Percentiles rank a stretch among this genome's conserved stretches.
phyloP scores from a whole-genome alignment of 2,113 vertebrate genomes.

The Pavo muticus region DNA sequence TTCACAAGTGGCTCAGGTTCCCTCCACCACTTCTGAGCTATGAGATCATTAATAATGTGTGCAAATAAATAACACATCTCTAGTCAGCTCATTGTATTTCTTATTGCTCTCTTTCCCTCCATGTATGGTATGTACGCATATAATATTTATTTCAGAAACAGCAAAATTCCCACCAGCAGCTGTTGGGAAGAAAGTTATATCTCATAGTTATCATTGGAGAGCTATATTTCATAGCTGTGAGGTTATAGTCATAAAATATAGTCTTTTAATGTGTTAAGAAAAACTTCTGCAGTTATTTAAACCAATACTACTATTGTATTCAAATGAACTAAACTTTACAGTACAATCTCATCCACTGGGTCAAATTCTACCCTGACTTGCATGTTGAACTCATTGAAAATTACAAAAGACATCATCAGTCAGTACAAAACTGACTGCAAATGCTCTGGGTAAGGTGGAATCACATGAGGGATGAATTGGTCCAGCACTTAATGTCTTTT shows the following conservation, averaged over 20 bases:
- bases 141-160: conserved; percentile 58
- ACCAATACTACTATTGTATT: conserved; percentile 65
- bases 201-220: conserved; percentile 64
- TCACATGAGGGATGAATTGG: not conserved
- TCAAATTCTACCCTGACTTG: conserved; percentile 7
- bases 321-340: conserved; percentile 54
- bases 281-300: conserved; percentile 59
- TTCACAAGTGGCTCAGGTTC: conserved; percentile 66
- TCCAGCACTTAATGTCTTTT: not conserved
- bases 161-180: conserved; percentile 69
- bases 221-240: conserved; percentile 70
- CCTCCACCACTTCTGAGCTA: conserved; percentile 55
- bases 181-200: conserved; percentile 67
- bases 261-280: conserved; percentile 55
- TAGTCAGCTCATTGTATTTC: conserved; percentile 52
- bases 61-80: conserved; percentile 65
- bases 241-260: conserved; percentile 70
- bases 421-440: not conserved
- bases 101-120: conserved; percentile 20
- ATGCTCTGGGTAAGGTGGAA: not conserved
- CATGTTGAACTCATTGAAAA: not conserved
- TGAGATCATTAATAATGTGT: conserved; percentile 61
- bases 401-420: not conserved
- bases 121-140: not conserved
- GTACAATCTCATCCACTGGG: not conserved